Evolutionary conservation across 1,140 invertebrate genomes (phyloP), one percentile per base, ranked within the genome.

Genomic region (Euborellia annulipes): DNA sequence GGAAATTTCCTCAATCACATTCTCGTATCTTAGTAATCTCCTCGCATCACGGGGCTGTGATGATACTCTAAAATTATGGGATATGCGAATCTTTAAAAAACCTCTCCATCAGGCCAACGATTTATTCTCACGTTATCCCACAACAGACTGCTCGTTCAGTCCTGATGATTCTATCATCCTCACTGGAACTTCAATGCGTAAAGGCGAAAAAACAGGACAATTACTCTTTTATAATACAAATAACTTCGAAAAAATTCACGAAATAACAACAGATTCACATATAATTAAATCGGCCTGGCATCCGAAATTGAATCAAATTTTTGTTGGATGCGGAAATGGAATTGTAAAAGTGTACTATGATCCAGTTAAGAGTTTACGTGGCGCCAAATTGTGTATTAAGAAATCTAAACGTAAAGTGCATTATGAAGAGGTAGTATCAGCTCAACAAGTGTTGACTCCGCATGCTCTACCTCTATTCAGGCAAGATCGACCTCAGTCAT

Each of bases 361-460:
- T 62, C 76, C 83, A 2, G 76, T 82, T 44, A 71, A 75, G 40
- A 92, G 87, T 62, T 66, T 88, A 30, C 69, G 93, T 32, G 94
- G 94, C 2, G 94, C 92, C 0, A 88, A 89, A 57, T 62, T 95
- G 4, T 96, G 92, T 62, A 80, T 85, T 8, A 75, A 82, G 0
- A 93, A 93, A 63, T 78, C 75, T 0, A 74, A 79, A 55, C 72
- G 76, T 40, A 87, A 85, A 60, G 75, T 78, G 17, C 82, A 84
- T 52, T 78, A 83, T 3, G 74, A 81, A 1, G 90, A 96, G 62
- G 78, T 94, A 46, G 76, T 95, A 36, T 82, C 83, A 34, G 79
- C 82, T 0, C 85, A 91, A 48, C 87, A 96, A 57, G 90, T 98
- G n/a, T 93, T 98, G 13, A 96, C 93, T 2, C 92, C 95, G 0